A percentile compares a stretch with the other conserved stretches of the same genome.
phyloP scores from a whole-genome alignment of 2,888 invertebrate genomes.

The Acronicta leporina region DNA sequence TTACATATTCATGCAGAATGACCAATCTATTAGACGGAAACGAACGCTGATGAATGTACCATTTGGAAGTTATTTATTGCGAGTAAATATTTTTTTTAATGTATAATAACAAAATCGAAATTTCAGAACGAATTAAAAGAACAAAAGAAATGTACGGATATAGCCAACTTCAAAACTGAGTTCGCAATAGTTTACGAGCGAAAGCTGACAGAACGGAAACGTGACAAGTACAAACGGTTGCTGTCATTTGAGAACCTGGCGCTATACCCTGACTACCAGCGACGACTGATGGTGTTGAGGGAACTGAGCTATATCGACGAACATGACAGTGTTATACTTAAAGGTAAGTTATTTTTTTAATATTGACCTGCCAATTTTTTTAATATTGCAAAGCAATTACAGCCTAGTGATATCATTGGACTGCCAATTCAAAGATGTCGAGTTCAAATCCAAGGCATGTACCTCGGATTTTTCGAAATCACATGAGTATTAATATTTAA shows the following conservation, averaged over 20 bases:
- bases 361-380: too few relatives aligned
- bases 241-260: constrained; percentile 95
- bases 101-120: not conserved
- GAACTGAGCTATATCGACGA: constrained; percentile 91
- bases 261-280: constrained; percentile 96
- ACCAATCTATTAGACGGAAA: too few relatives aligned
- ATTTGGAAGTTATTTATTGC: not conserved
- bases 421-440: too few relatives aligned
- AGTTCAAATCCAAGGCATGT: too few relatives aligned
- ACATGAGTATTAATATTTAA: too few relatives aligned
- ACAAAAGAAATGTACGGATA: constrained; percentile 91
- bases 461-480: too few relatives aligned
- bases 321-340: constrained; percentile 82
- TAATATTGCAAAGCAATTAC: too few relatives aligned
- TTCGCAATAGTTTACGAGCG: constrained; percentile 93
- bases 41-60: not conserved
- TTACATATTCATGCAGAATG: too few relatives aligned
- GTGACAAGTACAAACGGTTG: constrained; percentile 91
- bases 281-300: constrained; percentile 93
- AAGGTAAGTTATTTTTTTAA: constrained; percentile 61
- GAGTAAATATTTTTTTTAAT: not conserved
- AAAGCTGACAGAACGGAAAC: constrained; percentile 92
- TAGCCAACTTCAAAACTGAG: constrained; percentile 94
- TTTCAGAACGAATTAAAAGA: constrained; percentile 82
- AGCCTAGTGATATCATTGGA: too few relatives aligned